Base-by-base conservation (phyloP, 2,113 vertebrate species). In the Tangachromis dhanisi region DNA sequence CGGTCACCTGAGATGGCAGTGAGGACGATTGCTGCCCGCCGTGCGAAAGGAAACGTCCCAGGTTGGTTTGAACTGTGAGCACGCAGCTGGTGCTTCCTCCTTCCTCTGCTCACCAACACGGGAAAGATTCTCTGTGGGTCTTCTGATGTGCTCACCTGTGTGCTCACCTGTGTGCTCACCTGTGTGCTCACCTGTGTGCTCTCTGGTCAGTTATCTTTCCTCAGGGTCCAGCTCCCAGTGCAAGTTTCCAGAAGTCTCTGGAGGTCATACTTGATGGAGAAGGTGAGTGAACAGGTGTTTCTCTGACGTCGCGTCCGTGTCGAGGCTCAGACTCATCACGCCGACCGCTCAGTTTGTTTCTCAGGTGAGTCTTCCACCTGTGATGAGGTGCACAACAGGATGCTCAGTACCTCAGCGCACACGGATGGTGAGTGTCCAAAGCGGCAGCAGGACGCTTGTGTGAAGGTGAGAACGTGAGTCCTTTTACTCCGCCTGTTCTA, bases 21-120 rank as follows among this genome's bases (percentile, higher is more conserved):
- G 9, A n/a, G 11, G 19, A 38, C 1, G 4, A 40, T 40, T 2
- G 35, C 17, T 5, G 10, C 10, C 33, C 2, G 3, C 21, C 7
- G 16, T 0, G 2, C 2, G 38, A 19, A 11, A 42, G 13, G n/a
- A 21, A n/a, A 4, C 3, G 1, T 21, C 24, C 21, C 51, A 57
- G 13, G 12, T 38, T n/a, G 19, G 33, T 63, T 35, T 63, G 29
- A 61, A 61, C 5, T n/a, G 63, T n/a, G 63, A 68, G 33, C 59
- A 29, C 13, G 7, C 29, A 63, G 59, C 55, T 31, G 59, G 29
- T 33, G 6, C 29, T 29, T 59, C 55, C 24, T 57, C 54, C 54
- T 61, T 61, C 5, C 17, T 61, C 57, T 9, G 55, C 26, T 63
- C 29, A 10, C 14, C 59, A 33, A 33, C 59, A 63, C 1, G 3